Evolutionary conservation across 2,888 invertebrate genomes (phyloP), one percentile per base, ranked within the genome.

Genomic region (Rhogogaster chlorosoma): DNA sequence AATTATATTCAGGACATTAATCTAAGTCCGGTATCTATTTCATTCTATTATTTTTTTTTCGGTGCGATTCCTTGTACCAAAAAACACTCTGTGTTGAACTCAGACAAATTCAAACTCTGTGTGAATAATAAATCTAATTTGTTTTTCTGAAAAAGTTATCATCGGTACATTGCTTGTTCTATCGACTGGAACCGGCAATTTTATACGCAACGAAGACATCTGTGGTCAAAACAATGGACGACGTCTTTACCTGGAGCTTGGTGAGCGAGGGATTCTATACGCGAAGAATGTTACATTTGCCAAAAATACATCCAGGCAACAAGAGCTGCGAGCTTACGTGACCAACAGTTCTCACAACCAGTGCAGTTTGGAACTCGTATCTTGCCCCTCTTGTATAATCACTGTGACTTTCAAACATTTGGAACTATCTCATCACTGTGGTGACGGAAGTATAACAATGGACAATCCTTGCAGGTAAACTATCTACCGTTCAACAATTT

Each of bases 371-470:
- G 96, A 96, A 91, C 93, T 96, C 87, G 95, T 96, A 67, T 96
- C 96, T 2, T 96, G 96, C 90, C 95, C 96, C 0, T 96, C 96
- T 26, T 96, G 96, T 90, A 94, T 96, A 80, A 95, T 96, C 84
- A 93, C 93, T 57, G 91, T 95, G 70, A 94, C 94, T 71, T 95
- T 96, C 88, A 94, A 93, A 90, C 94, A 91, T 18, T 89, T 94
- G 22, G 91, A 93, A 71, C 89, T 94, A 85, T 91, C 93, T 32
- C 93, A 94, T 84, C 92, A 93, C 32, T 93, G 93, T 88, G 91
- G 91, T 57, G 92, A 93, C 42, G 92, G 91, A 15, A 91, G 91
- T 29, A 89, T 92, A 70, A 88, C 89, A 71, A 90, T 93, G 89
- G 93, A 94, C 73, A 92, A 91, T 70, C 93, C 94, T 9, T 94